Percentiles rank a stretch among this genome's conserved stretches.
Evolutionary conservation across 2,113 vertebrate species (phyloP).

Genomic region (Xyrauchen texanus): DNA sequence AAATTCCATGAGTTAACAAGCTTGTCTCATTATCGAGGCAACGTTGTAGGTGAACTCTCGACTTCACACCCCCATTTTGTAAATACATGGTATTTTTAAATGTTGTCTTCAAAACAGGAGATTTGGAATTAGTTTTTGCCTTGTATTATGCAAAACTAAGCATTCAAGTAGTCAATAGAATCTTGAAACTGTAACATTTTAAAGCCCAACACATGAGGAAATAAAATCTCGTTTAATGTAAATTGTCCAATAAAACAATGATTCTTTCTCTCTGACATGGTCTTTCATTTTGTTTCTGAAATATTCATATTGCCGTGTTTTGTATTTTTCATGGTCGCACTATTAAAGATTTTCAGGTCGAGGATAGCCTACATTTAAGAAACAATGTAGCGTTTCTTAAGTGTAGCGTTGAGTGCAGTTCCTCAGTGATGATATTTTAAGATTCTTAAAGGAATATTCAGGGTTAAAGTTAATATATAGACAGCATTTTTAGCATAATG

Average conservation of each 20-base stretch:
- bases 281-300: slow-evolving; percentile 30
- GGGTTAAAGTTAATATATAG: too few species aligned
- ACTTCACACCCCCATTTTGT: slow-evolving; percentile 70
- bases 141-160: slow-evolving; percentile 83
- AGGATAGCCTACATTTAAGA: too few species aligned
- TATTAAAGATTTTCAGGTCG: too few species aligned
- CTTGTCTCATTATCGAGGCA: slow-evolving; percentile 99
- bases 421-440: too few species aligned
- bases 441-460: too few species aligned
- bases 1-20: slow-evolving; percentile 99
- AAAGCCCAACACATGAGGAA: slow-evolving; percentile 70
- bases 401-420: too few species aligned
- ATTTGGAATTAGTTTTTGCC: slow-evolving; percentile 82
- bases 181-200: slow-evolving; percentile 92
- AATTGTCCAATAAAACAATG: slow-evolving; percentile 84
- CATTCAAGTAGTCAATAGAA: slow-evolving; percentile 81
- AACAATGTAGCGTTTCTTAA: too few species aligned
- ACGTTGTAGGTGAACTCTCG: slow-evolving; percentile 94
- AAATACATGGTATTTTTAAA: slow-evolving; percentile 94
- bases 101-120: slow-evolving; percentile 84
- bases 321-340: too few species aligned
- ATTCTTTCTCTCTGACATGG: slow-evolving; percentile 59
- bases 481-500: too few species aligned
- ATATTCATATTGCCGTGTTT: not conserved
- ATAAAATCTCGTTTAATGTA: slow-evolving; percentile 78